Evolutionary conservation across 2,888 invertebrate genomes (phyloP), one percentile per base, ranked within the genome.

Genomic region (Apamea crenata): DNA sequence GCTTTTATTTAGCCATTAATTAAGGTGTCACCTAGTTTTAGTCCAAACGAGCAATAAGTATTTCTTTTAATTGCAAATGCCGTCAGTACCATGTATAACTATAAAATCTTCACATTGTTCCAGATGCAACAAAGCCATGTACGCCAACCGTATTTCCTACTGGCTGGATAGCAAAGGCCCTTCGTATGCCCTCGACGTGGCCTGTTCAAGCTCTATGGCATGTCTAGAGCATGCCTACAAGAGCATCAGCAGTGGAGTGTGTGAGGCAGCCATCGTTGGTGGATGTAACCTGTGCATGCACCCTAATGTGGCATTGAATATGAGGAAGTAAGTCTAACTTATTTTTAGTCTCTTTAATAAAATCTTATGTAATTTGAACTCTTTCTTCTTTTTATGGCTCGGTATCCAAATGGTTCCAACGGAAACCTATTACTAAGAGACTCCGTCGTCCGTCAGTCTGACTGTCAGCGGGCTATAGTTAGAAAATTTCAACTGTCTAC

Each of bases 221-320:
- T 91, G 91, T 21, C n/a, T 94, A 1, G 92, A 94, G 67, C 90
- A 92, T 16, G 94, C 94, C 0, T 93, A 90, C 66, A 83, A 85
- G 3, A 85, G 87, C 44, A 93, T 95, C n/a, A 90, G 88, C 7
- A 87, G 82, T 0, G 94, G 94, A 0, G 83, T 90, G 14, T 94
- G 94, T 69, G 94, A 94, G 1, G 90, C 93, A 0, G 98, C 98
- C 5, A 95, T 98, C 61, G 97, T 98, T 2, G 97, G 97, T 1
- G 98, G 97, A 3, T 95, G 96, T 61, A 97, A 97, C 86, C 90
- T 97, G 21, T 97, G 97, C 82, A 92, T 97, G 77, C 97, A 97
- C 73, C 97, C 97, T 14, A 86, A 84, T 69, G 77, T 91, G 0
- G 89, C 91, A 0, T 74, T 92, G 25, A 93, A 92, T 79, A 79